These are phyloP conservation scores for Euura lappo DNA, from an alignment of 1,140 invertebrate species.

Conservation along the genomic window DNA sequence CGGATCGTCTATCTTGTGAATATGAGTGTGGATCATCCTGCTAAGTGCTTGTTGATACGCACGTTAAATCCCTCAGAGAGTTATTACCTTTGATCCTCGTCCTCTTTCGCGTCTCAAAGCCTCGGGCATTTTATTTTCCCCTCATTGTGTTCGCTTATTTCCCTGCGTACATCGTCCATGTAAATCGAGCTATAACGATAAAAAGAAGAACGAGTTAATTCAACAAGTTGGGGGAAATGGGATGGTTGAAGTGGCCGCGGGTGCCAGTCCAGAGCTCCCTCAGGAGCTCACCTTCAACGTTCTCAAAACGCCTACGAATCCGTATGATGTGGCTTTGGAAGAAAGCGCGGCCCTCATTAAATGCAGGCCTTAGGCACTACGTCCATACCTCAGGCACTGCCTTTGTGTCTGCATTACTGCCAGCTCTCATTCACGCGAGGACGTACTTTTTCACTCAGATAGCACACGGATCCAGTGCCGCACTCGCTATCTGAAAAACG, in stretches of 20 bases:
- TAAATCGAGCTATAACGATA: not conserved
- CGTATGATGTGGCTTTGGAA: not conserved
- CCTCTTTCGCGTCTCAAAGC: too few species aligned
- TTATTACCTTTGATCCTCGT: too few species aligned
- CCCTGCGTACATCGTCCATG: not conserved
- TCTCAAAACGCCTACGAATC: too few species aligned
- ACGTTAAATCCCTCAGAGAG: too few species aligned
- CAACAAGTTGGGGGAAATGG: constrained; percentile 14
- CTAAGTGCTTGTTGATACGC: too few species aligned
- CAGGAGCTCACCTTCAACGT: not conserved
- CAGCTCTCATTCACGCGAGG: too few species aligned
- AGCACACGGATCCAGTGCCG: too few species aligned
- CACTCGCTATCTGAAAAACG: too few species aligned
- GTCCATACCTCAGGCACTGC: not conserved
- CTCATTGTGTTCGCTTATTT: not conserved
- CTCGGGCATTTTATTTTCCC: not conserved
- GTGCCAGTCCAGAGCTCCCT: constrained; percentile 1
- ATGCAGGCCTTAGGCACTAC: constrained; percentile 27
- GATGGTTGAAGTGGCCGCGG: not conserved
- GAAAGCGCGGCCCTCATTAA: constrained; percentile 32
- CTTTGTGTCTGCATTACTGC: too few species aligned
- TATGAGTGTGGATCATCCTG: too few species aligned
- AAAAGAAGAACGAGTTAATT: constrained; percentile 11
- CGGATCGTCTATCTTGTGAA: too few species aligned
- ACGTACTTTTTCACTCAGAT: too few species aligned